Percentiles rank a stretch among this genome's conserved stretches.
Conservation (phyloP, 2,888 invertebrate species). For the Drosophila nr. perissopoda region DNA sequence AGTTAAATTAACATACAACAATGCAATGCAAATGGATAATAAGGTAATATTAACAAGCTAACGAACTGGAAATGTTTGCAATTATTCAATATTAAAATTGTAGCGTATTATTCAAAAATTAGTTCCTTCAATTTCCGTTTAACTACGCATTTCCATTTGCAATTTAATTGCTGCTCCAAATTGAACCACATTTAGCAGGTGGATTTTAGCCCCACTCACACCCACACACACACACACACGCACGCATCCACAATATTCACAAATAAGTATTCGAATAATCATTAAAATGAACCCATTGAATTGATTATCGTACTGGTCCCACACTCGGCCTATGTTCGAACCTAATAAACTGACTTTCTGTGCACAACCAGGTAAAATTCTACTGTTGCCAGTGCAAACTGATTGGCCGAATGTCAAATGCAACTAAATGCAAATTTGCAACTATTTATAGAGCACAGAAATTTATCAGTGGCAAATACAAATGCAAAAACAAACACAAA, state of each 20-base stretch:
- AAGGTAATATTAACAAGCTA: slow-evolving; percentile 16
- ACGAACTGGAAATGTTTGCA: slow-evolving; percentile 22
- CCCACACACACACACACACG: background rate
- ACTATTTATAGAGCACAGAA: slow-evolving; percentile 39
- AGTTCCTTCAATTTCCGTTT: background rate
- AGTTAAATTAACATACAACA: slow-evolving; percentile 30
- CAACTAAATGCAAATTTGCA: slow-evolving; percentile 42
- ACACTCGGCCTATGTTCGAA: background rate
- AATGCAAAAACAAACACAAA: slow-evolving; percentile 18
- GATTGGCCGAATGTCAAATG: slow-evolving; percentile 39
- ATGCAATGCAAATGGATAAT: background rate
- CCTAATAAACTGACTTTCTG: slow-evolving; percentile 41
- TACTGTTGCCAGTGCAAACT: slow-evolving; percentile 10
- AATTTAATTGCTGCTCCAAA: slow-evolving; percentile 15
- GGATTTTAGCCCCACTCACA: background rate
- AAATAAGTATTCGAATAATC: slow-evolving; percentile 34
- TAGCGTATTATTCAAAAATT: background rate
- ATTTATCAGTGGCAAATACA: slow-evolving; percentile 43
- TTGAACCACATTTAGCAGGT: background rate
- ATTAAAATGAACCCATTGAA: slow-evolving; percentile 38
- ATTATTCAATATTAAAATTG: slow-evolving; percentile 2
- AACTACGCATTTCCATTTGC: slow-evolving; percentile 17
- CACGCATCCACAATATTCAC: background rate
- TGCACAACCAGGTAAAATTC: slow-evolving; percentile 7
- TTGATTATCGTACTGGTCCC: slow-evolving; percentile 33